These are phyloP conservation scores for Hyperoplus immaculatus DNA, from an alignment of 2,797 vertebrate species.

Conservation along the genomic window DNA sequence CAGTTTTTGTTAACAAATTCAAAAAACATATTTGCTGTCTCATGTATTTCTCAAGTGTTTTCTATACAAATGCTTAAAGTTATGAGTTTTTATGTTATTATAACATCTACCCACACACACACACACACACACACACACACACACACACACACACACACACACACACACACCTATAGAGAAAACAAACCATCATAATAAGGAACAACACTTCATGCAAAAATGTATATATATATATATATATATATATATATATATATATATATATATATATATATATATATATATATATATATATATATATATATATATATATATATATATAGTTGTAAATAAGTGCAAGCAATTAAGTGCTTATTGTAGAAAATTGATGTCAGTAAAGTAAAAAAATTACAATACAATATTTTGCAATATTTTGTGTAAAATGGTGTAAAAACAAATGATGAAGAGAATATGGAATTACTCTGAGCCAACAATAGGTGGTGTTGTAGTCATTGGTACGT, in stretches of 20 bases:
- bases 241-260: too few species aligned
- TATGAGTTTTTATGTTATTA: background rate
- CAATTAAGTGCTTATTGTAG: background rate
- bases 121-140: too few species aligned
- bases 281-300: too few species aligned
- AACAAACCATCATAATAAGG: too few species aligned
- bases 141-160: too few species aligned
- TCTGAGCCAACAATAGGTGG: background rate
- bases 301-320: background rate
- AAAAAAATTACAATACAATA: background rate
- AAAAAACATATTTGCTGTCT: background rate
- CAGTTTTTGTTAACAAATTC: background rate
- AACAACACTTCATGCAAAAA: background rate
- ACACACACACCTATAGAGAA: too few species aligned
- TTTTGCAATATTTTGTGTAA: background rate
- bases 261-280: background rate
- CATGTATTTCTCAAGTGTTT: background rate
- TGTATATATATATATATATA: too few species aligned
- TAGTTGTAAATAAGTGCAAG: background rate
- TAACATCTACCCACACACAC: too few species aligned
- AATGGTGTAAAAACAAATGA: background rate
- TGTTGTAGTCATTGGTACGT: background rate
- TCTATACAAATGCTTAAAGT: background rate
- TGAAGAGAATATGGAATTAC: background rate
- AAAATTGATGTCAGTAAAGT: background rate